Evolutionary conservation across 2,797 vertebrate species (phyloP).

Genomic region (Spinibarbus caldwelli): DNA sequence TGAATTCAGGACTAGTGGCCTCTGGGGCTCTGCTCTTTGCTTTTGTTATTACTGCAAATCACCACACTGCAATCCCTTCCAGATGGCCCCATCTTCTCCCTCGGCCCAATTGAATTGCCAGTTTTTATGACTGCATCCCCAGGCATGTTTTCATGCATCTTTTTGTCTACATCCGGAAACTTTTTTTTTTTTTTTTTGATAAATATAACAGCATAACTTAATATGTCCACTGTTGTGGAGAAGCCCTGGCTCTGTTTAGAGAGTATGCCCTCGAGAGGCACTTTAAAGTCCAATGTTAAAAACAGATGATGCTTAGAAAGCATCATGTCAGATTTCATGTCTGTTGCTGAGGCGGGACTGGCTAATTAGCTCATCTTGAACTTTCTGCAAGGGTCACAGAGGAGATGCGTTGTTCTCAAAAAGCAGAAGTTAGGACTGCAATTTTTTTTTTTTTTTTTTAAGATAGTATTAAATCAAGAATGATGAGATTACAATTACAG

Average conservation of each 20-base stretch:
- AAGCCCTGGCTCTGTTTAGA: constrained; percentile 22
- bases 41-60: constrained; percentile 70
- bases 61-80: constrained; percentile 71
- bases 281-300: constrained; percentile 40
- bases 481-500: background rate
- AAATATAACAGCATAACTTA: constrained; percentile 45
- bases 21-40: constrained; percentile 59
- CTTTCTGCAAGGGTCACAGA: background rate
- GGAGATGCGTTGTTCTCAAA: background rate
- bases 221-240: constrained; percentile 34
- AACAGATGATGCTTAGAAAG: constrained; percentile 34
- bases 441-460: too few species aligned
- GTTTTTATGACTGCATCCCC: constrained; percentile 60
- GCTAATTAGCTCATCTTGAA: constrained; percentile 33
- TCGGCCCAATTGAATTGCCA: constrained; percentile 71
- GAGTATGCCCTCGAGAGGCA: constrained; percentile 40
- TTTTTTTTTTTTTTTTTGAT: background rate
- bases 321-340: constrained; percentile 39
- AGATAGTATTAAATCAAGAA: too few species aligned
- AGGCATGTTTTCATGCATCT: constrained; percentile 49
- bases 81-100: constrained; percentile 72
- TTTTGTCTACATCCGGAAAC: constrained; percentile 39
- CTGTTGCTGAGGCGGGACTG: constrained; percentile 12
- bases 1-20: constrained; percentile 32
- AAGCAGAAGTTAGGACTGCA: background rate